Percentiles rank a stretch among this genome's conserved stretches.
phyloP scores from a whole-genome alignment of 2,113 vertebrate species.

The Pseudonaja textilis region DNA sequence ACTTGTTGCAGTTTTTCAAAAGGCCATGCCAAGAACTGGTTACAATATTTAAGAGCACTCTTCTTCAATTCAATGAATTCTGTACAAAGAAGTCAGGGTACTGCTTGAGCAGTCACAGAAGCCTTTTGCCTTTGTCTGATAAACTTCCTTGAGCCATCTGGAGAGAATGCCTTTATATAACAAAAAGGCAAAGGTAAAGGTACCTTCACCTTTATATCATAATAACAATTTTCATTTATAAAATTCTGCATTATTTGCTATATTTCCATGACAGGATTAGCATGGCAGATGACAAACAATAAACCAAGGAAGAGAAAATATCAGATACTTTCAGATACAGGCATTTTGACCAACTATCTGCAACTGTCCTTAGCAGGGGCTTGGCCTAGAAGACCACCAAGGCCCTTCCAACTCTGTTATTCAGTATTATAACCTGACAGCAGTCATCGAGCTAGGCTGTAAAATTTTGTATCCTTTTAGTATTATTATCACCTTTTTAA shows the following conservation, averaged over 20 bases:
- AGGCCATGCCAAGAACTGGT: background rate
- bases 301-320: background rate
- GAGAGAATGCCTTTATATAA: background rate
- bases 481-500: background rate
- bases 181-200: background rate
- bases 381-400: background rate
- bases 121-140: background rate
- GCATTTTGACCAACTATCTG: background rate
- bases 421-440: background rate
- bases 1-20: background rate
- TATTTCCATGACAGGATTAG: background rate
- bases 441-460: background rate
- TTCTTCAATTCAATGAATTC: background rate
- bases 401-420: background rate
- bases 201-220: background rate
- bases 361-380: background rate
- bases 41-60: background rate
- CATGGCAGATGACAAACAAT: background rate
- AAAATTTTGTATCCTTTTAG: background rate
- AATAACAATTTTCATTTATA: background rate
- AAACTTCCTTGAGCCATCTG: background rate
- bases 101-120: background rate
- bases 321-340: background rate
- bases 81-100: background rate
- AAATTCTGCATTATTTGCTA: constrained; percentile 1